Base-by-base conservation (phyloP, 2,797 vertebrate genomes). In the Pseudomugil gertrudae region DNA sequence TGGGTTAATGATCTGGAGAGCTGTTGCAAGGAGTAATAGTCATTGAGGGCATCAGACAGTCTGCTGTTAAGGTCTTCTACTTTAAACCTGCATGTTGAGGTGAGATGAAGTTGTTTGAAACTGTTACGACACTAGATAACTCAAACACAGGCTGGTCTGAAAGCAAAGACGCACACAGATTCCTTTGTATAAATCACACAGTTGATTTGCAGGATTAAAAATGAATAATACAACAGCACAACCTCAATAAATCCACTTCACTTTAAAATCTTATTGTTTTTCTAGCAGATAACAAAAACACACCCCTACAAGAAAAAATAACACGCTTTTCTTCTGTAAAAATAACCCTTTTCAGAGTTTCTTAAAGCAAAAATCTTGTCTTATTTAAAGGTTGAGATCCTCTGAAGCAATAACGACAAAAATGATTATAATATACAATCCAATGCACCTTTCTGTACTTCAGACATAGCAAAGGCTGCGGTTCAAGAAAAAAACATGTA, bases 1-100 rank as follows among this genome's bases (percentile, higher is more conserved):
- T 69, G 72, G n/a, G 66, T 68, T 78, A 86, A 83, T 63, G 80
- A 85, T 70, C 60, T 14, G 29, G 40, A 78, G 70, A 66, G 67
- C 29, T 32, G 56, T 35, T 70, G 53, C 15, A 74, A 67, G 65
- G 77, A 74, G 36, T 79, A 80, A 75, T 53, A 54, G 55, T 8
- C 51, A 13, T 27, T 36, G 27, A 29, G 47, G 64, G 76, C 83
- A 71, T 80, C 85, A 64, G 52, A 48, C 59, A 51, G 81, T 88
- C 89, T 89, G 84, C 57, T 54, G 64, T 58, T 60, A 33, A 43
- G 65, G 47, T 29, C 59, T 60, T 21, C 58, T 38, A 64, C 48
- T 68, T 69, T 53, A 48, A 83, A 74, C 64, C 60, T 63, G 66
- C 62, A 63, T 47, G 69, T 45, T 2, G 11, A 76, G 35, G 55